These are phyloP conservation scores for Lepidocyrtinus sp. DNA, from an alignment of 2,888 invertebrate species.

Conservation along the genomic window DNA sequence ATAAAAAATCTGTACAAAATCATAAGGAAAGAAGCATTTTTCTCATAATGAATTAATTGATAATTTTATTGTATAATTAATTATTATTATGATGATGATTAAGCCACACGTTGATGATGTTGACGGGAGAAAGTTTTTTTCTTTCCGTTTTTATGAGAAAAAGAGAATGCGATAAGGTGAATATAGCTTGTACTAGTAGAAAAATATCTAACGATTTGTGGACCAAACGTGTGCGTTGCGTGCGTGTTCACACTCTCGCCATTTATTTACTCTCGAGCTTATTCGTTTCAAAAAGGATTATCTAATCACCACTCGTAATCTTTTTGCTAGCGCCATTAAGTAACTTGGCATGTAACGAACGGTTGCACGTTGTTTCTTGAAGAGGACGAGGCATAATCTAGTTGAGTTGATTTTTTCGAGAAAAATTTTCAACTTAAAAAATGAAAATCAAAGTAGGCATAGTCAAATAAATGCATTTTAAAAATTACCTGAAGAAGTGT, in stretches of 20 bases:
- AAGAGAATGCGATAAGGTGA: not conserved
- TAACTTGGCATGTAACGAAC: not conserved
- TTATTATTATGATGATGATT: slow-evolving; percentile 13
- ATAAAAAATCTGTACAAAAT: not conserved
- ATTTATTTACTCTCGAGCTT: not conserved
- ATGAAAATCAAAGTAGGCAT: not conserved
- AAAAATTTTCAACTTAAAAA: not conserved
- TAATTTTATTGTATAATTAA: slow-evolving; percentile 4
- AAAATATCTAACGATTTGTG: too few species aligned
- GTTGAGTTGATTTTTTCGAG: slow-evolving; percentile 16
- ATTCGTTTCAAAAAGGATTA: slow-evolving; percentile 19
- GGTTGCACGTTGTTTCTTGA: not conserved
- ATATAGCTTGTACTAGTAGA: not conserved
- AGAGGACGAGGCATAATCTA: not conserved
- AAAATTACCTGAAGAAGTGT: not conserved
- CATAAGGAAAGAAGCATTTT: not conserved
- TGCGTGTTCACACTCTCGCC: slow-evolving; percentile 13
- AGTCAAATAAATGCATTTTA: not conserved
- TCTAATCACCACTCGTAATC: slow-evolving; percentile 30
- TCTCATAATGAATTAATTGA: slow-evolving; percentile 23
- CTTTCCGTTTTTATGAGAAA: slow-evolving; percentile 12
- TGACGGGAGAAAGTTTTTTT: slow-evolving; percentile 31
- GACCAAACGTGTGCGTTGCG: slow-evolving; percentile 1
- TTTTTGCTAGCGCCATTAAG: slow-evolving; percentile 7
- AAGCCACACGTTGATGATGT: not conserved